Evolutionary conservation across 2,888 invertebrate genomes (phyloP).

Genomic region (Asteroscopus sphinx): DNA sequence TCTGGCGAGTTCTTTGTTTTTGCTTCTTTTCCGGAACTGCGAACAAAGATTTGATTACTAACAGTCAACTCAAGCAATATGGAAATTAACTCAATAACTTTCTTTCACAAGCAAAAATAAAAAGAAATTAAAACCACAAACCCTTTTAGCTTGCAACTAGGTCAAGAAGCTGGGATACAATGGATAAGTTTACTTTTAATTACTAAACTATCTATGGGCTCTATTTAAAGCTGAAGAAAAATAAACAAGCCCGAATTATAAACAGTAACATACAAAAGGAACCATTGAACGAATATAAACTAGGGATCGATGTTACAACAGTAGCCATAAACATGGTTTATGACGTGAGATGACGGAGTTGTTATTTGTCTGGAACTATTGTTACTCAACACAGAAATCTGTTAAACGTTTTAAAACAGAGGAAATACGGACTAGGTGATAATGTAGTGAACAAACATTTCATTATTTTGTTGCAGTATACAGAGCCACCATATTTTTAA

Average conservation of each 20-base stretch:
- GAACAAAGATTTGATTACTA: neutral
- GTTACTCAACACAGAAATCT: conserved; percentile 59
- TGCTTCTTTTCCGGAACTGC: neutral
- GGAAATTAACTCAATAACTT: conserved; percentile 8
- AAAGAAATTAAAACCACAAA: too few species aligned
- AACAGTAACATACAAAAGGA: conserved; percentile 31
- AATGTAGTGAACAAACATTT: conserved; percentile 20
- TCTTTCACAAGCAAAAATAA: too few species aligned
- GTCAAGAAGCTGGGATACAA: conserved; percentile 22
- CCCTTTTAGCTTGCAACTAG: conserved; percentile 5
- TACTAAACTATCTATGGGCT: conserved; percentile 30
- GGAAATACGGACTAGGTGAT: conserved; percentile 24
- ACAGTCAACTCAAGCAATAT: conserved; percentile 4
- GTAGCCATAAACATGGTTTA: conserved; percentile 74
- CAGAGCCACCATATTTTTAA: conserved; percentile 1
- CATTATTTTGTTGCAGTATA: conserved; percentile 20
- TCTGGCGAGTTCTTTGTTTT: conserved; percentile 1
- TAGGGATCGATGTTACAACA: conserved; percentile 53
- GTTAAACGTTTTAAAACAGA: conserved; percentile 54
- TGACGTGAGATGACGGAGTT: conserved; percentile 72
- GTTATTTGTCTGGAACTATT: conserved; percentile 64
- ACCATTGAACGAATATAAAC: conserved; percentile 34
- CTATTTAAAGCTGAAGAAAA: conserved; percentile 20
- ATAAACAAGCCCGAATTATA: conserved; percentile 33
- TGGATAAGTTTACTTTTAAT: conserved; percentile 23